phyloP scores from a whole-genome alignment of 2,888 invertebrate species.

The Coelinius sp. region DNA sequence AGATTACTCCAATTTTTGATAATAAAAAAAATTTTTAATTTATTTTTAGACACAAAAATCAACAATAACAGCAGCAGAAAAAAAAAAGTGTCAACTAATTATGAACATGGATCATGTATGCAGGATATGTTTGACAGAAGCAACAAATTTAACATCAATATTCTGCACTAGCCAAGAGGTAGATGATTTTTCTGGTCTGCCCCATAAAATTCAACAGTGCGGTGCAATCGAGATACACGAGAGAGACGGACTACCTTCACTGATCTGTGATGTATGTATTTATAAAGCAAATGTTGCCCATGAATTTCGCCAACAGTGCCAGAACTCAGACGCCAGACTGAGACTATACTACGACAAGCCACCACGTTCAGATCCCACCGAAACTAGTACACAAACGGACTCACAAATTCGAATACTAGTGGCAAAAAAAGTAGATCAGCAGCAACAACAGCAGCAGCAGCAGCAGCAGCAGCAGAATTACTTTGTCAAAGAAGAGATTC shows the following conservation, averaged over 20 bases:
- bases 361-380: slow-evolving; percentile 54
- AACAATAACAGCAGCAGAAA: not conserved
- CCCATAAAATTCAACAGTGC: slow-evolving; percentile 65
- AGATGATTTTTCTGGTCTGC: slow-evolving; percentile 55
- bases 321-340: slow-evolving; percentile 65
- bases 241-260: slow-evolving; percentile 66
- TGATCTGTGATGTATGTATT: slow-evolving; percentile 66
- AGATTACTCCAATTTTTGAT: not conserved
- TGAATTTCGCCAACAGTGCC: slow-evolving; percentile 67
- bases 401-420: slow-evolving; percentile 56
- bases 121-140: slow-evolving; percentile 65
- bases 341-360: slow-evolving; percentile 66
- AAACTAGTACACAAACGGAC: slow-evolving; percentile 65
- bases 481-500: slow-evolving; percentile 63
- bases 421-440: slow-evolving; percentile 52
- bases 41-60: not conserved
- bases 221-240: slow-evolving; percentile 66
- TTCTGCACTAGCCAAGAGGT: slow-evolving; percentile 60
- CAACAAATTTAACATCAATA: slow-evolving; percentile 63
- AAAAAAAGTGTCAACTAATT: not conserved
- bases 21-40: not conserved
- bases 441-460: slow-evolving; percentile 48
- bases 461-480: slow-evolving; percentile 54
- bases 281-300: slow-evolving; percentile 67
- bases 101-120: slow-evolving; percentile 65